Evolutionary conservation across 2,113 vertebrate species (phyloP), one percentile per base, ranked within the genome.

Genomic region (Todiramphus saurophagus): DNA sequence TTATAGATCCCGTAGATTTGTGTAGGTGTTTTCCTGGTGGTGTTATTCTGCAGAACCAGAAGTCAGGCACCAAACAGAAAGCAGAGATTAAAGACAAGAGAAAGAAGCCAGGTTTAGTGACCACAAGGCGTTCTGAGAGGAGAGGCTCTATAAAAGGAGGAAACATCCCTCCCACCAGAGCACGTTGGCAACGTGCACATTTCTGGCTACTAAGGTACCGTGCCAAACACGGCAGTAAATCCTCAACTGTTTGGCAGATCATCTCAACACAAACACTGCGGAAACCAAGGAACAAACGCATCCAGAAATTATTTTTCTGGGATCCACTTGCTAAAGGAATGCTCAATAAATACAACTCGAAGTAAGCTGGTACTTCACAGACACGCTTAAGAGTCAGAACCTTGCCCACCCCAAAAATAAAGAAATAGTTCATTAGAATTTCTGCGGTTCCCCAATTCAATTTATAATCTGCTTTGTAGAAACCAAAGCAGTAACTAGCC

Each of bases 141-240:
- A 89, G 87, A 56, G 5, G 4, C 13, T 60, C 90, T 91, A 73
- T 83, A 85, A 76, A 94, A 94, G 81, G 86, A 84, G 62, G 82
- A 46, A 94, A 80, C 16, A 94, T 35, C 81, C 67, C 85, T 41
- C 81, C 66, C 59, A 85, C 13, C 50, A 85, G 82, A 88, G 77
- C 74, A 85, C 74, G 53, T 64, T 13, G 85, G 67, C 67, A 79
- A 53, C 13, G 64, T 48, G 74, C 55, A 60, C 59, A 33, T 82
- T 93, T 74, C 87, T 94, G 95, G 64, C 83, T 91, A 30, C 87
- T 64, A 30, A 91, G 44, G 56, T 51, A 43, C 82, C 23, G 37
- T 69, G 90, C 89, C 83, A 94, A 95, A 95, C 70, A 53, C 4
- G 27, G 77, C 96, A 83, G 41, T 67, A 95, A 96, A 96, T 91